phyloP scores from a whole-genome alignment of 2,888 invertebrate species.

The Cheiracanthium punctorium region DNA sequence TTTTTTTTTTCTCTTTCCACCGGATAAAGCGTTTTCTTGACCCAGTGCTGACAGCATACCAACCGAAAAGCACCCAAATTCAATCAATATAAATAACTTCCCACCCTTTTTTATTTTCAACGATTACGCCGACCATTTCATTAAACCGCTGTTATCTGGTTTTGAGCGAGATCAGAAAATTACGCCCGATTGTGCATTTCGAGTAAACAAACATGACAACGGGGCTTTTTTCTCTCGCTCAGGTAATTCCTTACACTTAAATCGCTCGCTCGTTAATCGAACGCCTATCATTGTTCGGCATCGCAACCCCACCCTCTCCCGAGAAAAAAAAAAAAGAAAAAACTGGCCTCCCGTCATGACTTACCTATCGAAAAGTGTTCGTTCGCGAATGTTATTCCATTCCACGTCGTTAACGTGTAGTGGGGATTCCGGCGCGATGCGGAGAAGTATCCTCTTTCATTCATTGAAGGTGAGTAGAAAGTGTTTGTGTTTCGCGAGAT shows the following conservation, averaged over 20 bases:
- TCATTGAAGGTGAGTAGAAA: too few species aligned
- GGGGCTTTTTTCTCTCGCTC: background rate
- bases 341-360: background rate
- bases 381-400: background rate
- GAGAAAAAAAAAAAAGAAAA: too few species aligned
- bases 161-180: background rate
- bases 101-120: background rate
- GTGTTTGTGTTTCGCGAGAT: too few species aligned
- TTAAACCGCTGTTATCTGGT: background rate
- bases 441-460: too few species aligned
- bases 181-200: background rate
- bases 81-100: background rate
- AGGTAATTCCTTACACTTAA: background rate
- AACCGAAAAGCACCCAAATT: background rate
- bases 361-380: background rate
- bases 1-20: too few species aligned
- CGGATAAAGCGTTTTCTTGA: too few species aligned
- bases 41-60: too few species aligned
- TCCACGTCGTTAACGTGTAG: background rate
- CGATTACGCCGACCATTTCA: background rate
- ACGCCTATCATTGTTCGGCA: conserved; percentile 12
- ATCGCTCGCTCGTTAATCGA: background rate
- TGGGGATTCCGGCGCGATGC: too few species aligned
- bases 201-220: background rate
- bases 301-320: background rate